Evolutionary conservation across 2,113 vertebrate genomes (phyloP), one percentile per base, ranked within the genome.

Genomic region (Barbus barbus): DNA sequence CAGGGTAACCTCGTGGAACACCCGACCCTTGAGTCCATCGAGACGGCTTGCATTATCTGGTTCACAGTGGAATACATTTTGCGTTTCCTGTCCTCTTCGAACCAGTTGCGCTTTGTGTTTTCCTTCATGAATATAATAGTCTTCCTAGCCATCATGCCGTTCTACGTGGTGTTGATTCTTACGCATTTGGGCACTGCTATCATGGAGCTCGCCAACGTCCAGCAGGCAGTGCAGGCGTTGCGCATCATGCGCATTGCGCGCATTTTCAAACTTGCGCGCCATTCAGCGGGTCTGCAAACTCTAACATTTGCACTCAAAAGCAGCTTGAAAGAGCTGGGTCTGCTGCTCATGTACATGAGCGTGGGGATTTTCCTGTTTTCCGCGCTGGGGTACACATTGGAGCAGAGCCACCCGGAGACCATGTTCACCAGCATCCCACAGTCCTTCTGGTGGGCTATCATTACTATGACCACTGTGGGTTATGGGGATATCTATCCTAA

Each of bases 391-490:
- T 99, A 99, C 92, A 99, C 98, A 28, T 94, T 99, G 95, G 98
- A 99, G 89, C 98, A 98, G 90, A 97, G 95, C 80, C 97, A 99
- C 87, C 96, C 98, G 0, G 98, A 99, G 72, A 99, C 97, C 5
- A 89, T 99, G 88, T 99, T 99, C 86, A 98, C 97, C 90, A 99
- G 98, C 93, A 99, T 99, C 90, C 98, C 98, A 0, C 98, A 99
- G 88, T 97, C 98, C 0, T 99, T 99, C 91, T 99, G 98, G 98
- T 99, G 98, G 98, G 98, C 98, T 36, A 97, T 99, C 89, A 99
- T 99, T 91, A 99, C 98, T 83, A 99, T 99, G 98, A 99, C 98
- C 56, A 99, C 98, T 0, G 98, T 99, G 73, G 98, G 98, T 5
- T 99, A 99, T 0, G 98, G 98, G 1, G 98, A 99, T 84, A 96